phyloP scores from a whole-genome alignment of 2,888 invertebrate genomes.

The Brenthis hecate region DNA sequence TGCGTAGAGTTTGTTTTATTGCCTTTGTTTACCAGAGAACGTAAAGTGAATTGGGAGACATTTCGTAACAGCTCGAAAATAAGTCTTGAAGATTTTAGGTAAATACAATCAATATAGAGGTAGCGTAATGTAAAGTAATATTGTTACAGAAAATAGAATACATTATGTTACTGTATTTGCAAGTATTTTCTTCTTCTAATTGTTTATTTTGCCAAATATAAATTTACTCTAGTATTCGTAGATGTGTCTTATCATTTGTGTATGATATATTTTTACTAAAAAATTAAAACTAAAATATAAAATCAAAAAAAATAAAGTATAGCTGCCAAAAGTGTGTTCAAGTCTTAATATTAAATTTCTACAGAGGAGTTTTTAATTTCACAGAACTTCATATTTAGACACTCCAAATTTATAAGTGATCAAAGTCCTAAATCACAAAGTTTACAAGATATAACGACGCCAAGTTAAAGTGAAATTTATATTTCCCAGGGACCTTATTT shows the following conservation, averaged over 20 bases:
- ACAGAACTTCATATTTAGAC: slow-evolving; percentile 15
- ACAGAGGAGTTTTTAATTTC: slow-evolving; percentile 2
- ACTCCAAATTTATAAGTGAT: slow-evolving; percentile 12
- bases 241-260: no score
- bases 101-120: slow-evolving; percentile 5
- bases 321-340: no score
- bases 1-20: slow-evolving; percentile 42
- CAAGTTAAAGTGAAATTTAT: slow-evolving; percentile 34
- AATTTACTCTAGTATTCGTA: no score
- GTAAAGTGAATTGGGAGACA: slow-evolving; percentile 31
- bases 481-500: slow-evolving; percentile 36
- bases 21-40: slow-evolving; percentile 37
- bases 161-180: not conserved
- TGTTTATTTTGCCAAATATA: no score
- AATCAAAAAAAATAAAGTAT: no score
- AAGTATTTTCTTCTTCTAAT: not conserved
- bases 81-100: slow-evolving; percentile 24
- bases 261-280: no score
- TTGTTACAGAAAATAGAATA: not conserved
- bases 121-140: not conserved
- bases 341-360: not conserved
- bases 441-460: slow-evolving; percentile 10
- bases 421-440: slow-evolving; percentile 23
- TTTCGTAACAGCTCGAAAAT: slow-evolving; percentile 26
- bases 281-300: no score